Evolutionary conservation across 2,888 invertebrate species (phyloP), one percentile per base, ranked within the genome.

Genomic region (Cephus rjabovi): DNA sequence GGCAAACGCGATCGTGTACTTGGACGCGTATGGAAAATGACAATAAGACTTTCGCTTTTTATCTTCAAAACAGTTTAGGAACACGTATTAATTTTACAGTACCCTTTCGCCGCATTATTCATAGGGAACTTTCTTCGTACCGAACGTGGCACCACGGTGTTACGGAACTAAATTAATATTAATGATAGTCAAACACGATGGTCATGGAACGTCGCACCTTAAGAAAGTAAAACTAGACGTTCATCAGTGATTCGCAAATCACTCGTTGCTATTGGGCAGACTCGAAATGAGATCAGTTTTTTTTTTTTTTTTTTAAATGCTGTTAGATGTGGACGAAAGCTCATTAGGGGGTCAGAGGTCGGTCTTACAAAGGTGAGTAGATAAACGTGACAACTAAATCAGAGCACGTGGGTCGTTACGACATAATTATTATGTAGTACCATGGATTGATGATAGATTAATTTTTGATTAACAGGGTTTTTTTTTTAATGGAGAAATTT

Each of bases 61-160:
- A 56, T 56, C 15, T 56, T 56, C 9, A 56, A 56, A 56, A 23
- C 23, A 9, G 23, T 56, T 56, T 56, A 56, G 56, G 56, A 56
- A 56, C 56, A 56, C 56, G 23, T 6, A 56, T 23, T 56, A 56
- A 9, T 56, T 56, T 56, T 56, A 23, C 9, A 0, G 15, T 23
- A 56, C 56, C 56, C 56, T 56, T 56, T 56, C 71, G 71, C 31
- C 34, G 9, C 71, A 77, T 77, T 69, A 77, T 77, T 77, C 75
- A 75, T 77, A 68, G 40, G 34, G 33, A 75, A 77, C 77, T 77
- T 77, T 77, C 77, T 77, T 77, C 75, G 74, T 15, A 15, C 40
- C 40, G 12, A 70, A 77, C 71, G 40, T 71, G 69, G 75, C 33
- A 56, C 37, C 15, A 34, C 69, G 30, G n/a, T 40, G 33, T 69